These are phyloP conservation scores for Chrysotoxum bicinctum DNA, from an alignment of 2,888 invertebrate species.

Conservation along the genomic window DNA sequence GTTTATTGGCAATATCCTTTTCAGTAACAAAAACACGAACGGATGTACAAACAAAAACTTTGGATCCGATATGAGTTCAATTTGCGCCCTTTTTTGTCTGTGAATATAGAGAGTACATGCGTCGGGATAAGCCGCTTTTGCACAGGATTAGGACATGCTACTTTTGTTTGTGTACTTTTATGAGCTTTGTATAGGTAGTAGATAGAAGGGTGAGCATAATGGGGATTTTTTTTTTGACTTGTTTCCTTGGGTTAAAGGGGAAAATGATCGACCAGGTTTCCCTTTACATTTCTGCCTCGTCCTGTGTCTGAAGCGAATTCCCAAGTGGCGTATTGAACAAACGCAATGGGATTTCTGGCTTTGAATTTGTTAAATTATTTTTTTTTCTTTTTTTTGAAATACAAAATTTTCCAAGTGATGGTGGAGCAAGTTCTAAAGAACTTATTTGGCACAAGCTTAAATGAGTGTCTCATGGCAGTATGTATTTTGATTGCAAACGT, in stretches of 20 bases:
- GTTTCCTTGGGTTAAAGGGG: neutral
- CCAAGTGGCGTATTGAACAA: slow-evolving; percentile 54
- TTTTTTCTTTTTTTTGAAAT: slow-evolving; percentile 16
- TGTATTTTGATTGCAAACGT: slow-evolving; percentile 52
- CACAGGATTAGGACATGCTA: slow-evolving; percentile 69
- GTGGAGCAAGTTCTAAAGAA: neutral
- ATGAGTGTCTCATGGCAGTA: slow-evolving; percentile 50
- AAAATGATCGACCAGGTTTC: neutral
- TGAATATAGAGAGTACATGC: slow-evolving; percentile 42
- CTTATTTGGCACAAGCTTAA: slow-evolving; percentile 15
- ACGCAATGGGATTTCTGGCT: slow-evolving; percentile 51
- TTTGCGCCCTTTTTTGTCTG: slow-evolving; percentile 59
- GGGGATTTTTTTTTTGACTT: slow-evolving; percentile 10
- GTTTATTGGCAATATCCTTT: slow-evolving; percentile 70
- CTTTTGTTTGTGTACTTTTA: slow-evolving; percentile 64
- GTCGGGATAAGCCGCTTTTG: slow-evolving; percentile 68
- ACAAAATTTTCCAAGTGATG: neutral
- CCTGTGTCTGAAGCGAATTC: slow-evolving; percentile 31
- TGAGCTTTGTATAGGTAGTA: slow-evolving; percentile 21
- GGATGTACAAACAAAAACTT: slow-evolving; percentile 69
- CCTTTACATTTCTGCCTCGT: neutral
- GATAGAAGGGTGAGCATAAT: neutral
- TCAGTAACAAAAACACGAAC: slow-evolving; percentile 61
- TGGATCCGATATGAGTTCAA: slow-evolving; percentile 70
- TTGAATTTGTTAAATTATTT: slow-evolving; percentile 37